Percentiles rank a stretch among this genome's conserved stretches.
Evolutionary conservation across 2,888 invertebrate species (phyloP).

Genomic region (Oasisia sp.): DNA sequence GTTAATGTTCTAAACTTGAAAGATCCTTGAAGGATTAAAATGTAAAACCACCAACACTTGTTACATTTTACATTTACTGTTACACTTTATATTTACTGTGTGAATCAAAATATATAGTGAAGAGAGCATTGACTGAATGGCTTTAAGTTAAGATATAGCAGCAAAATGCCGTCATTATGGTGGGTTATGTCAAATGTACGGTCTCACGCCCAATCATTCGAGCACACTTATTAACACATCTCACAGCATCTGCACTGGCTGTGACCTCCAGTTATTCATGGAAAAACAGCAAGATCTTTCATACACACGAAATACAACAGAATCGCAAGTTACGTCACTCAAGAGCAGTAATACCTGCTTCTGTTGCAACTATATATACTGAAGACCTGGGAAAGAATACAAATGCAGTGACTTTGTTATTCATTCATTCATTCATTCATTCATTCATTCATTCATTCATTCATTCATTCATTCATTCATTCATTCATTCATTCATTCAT

Average conservation of each 20-base stretch:
- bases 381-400: neutral
- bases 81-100: neutral
- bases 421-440: too few relatives aligned
- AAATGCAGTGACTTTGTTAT: neutral
- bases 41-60: neutral
- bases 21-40: neutral
- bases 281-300: neutral
- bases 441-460: too few relatives aligned
- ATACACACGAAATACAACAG: too few relatives aligned
- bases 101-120: neutral
- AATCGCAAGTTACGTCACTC: too few relatives aligned
- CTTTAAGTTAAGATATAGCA: conserved; percentile 3
- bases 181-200: neutral
- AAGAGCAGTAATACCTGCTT: too few relatives aligned
- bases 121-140: neutral
- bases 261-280: neutral
- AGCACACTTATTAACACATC: neutral
- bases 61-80: neutral
- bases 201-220: neutral
- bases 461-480: too few relatives aligned
- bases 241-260: neutral
- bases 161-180: neutral
- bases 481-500: too few relatives aligned
- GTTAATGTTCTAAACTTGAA: neutral
- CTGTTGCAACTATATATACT: too few relatives aligned